phyloP scores from a whole-genome alignment of 2,113 vertebrate genomes.

The Thryonomys swinderianus region DNA sequence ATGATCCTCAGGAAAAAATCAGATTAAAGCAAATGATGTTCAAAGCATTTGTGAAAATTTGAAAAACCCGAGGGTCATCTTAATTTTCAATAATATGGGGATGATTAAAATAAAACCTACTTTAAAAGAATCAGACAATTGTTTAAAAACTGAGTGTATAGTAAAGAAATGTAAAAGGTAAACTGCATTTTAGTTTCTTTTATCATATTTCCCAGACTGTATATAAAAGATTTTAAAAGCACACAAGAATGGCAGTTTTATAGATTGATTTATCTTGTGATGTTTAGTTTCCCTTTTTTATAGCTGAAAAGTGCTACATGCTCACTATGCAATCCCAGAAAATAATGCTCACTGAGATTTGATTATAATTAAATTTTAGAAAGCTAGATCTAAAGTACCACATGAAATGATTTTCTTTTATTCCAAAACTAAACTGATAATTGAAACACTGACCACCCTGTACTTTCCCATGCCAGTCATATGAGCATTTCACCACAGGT shows the following conservation, averaged over 20 bases:
- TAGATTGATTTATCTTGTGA: neutral
- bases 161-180: conserved; percentile 9
- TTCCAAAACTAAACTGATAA: neutral
- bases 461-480: neutral
- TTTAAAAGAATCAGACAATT: neutral
- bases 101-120: conserved; percentile 1
- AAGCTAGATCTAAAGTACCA: neutral
- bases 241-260: neutral
- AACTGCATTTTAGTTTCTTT: neutral
- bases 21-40: neutral
- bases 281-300: neutral
- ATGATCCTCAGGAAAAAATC: neutral
- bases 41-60: neutral
- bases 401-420: neutral
- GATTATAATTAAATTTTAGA: conserved; percentile 42
- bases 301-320: neutral
- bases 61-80: neutral
- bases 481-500: conserved; percentile 22
- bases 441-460: neutral
- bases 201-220: conserved; percentile 2
- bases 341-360: neutral
- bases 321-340: neutral
- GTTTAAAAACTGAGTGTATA: neutral
- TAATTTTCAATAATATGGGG: neutral
- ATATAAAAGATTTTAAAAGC: neutral